phyloP scores from a whole-genome alignment of 1,140 invertebrate species.

The Cherax destructor region DNA sequence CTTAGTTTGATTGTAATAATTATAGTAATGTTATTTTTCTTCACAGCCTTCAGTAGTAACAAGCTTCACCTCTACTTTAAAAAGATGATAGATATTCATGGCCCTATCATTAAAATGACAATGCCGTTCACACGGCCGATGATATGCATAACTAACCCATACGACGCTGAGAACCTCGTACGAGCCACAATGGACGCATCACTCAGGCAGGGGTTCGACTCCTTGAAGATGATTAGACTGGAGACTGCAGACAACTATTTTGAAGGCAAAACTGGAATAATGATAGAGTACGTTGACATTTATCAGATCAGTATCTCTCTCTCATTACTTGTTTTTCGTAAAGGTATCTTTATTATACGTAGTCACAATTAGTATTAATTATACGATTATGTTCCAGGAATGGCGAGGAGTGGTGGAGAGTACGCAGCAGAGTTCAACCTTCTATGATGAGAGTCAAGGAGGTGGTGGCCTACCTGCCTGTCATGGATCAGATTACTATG shows the following conservation, averaged over 20 bases:
- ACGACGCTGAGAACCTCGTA: conserved; percentile 3
- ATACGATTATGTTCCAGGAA: conserved; percentile 20
- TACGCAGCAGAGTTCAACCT: conserved; percentile 39
- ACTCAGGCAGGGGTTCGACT: conserved; percentile 15
- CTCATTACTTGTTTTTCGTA: too few relatives aligned
- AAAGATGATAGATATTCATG: conserved; percentile 8
- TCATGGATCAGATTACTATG: conserved; percentile 24
- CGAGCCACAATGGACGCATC: conserved; percentile 45
- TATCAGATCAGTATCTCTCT: too few relatives aligned
- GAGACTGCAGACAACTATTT: conserved; percentile 27
- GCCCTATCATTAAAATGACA: conserved; percentile 6
- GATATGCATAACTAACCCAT: neutral
- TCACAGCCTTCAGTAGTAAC: neutral
- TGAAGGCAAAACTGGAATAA: conserved; percentile 20
- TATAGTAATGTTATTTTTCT: neutral
- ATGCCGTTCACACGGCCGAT: neutral
- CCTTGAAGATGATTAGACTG: conserved; percentile 9
- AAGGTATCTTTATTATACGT: too few relatives aligned
- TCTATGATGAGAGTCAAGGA: conserved; percentile 33
- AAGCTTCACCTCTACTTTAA: conserved; percentile 4
- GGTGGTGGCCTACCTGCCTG: conserved; percentile 12
- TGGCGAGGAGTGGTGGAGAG: conserved; percentile 44
- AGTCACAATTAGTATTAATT: too few relatives aligned
- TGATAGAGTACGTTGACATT: neutral
- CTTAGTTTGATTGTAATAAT: too few relatives aligned